Conservation (phyloP, 2,888 invertebrate species). For the Orthonychiurus folsomi region DNA sequence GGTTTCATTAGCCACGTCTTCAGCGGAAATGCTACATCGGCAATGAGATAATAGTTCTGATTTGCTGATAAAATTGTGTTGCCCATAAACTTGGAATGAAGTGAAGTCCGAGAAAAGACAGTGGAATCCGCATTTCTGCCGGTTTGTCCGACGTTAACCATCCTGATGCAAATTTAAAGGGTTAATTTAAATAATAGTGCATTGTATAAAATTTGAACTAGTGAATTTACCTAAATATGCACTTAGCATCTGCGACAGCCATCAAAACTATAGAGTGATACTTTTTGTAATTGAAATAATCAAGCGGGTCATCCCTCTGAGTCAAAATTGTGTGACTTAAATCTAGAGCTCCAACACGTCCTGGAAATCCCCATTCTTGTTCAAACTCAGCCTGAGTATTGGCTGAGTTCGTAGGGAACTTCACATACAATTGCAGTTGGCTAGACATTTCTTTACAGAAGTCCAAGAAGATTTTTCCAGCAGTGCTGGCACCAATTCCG, state of each 20-base stretch:
- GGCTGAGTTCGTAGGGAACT: conserved; percentile 6
- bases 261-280: conserved; percentile 13
- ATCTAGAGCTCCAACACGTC: conserved; percentile 17
- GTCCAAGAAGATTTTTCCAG: conserved; percentile 4
- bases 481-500: conserved; percentile 13
- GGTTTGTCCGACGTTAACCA: conserved; percentile 8
- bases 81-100: neutral
- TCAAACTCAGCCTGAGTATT: conserved; percentile 10
- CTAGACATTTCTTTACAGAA: conserved; percentile 10
- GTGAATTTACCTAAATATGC: conserved; percentile 7
- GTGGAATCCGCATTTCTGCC: conserved; percentile 1
- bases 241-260: conserved; percentile 15
- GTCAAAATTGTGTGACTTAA: conserved; percentile 16
- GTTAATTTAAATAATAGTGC: no score
- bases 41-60: conserved; percentile 5
- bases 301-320: conserved; percentile 10
- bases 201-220: no score
- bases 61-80: neutral
- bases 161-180: no score
- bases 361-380: conserved; percentile 14
- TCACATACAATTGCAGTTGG: neutral
- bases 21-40: conserved; percentile 16
- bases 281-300: conserved; percentile 20
- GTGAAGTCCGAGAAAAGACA: neutral
- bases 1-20: conserved; percentile 16